Conservation (phyloP, 2,888 invertebrate genomes). For the Helleia helle region DNA sequence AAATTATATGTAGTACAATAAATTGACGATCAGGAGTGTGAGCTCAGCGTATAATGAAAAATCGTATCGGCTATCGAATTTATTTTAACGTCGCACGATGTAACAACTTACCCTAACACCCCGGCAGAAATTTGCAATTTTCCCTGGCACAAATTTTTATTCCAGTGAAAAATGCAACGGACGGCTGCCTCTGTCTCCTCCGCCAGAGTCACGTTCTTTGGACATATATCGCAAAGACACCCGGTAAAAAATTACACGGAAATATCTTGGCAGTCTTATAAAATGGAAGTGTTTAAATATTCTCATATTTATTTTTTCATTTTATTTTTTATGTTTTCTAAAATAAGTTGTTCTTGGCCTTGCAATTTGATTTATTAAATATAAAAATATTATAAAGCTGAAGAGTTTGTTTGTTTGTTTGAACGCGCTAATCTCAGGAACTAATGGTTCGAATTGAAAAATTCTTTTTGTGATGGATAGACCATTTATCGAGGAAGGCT, state of each 20-base stretch:
- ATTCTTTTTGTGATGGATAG: no score
- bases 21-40: slow-evolving; percentile 16
- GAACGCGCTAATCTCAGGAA: no score
- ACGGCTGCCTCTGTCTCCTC: slow-evolving; percentile 30
- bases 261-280: background rate
- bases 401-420: no score
- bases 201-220: slow-evolving; percentile 50
- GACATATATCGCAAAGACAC: slow-evolving; percentile 41
- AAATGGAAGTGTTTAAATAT: background rate
- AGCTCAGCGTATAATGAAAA: slow-evolving; percentile 30
- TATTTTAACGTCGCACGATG: slow-evolving; percentile 31
- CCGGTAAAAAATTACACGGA: slow-evolving; percentile 27
- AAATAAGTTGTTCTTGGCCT: no score
- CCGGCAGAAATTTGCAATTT: slow-evolving; percentile 53
- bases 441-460: no score
- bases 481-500: no score
- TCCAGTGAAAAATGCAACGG: slow-evolving; percentile 46
- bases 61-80: slow-evolving; percentile 37
- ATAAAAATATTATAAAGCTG: no score
- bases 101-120: slow-evolving; percentile 31
- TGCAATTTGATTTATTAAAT: no score
- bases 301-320: no score
- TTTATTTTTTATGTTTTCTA: no score
- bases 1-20: slow-evolving; percentile 13
- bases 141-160: slow-evolving; percentile 40